A percentile compares a stretch with the other conserved stretches of the same genome.
Conservation (phyloP, 30 jellyfish, hydroid and myxozoan species). For the Cassiopea xamachana region DNA sequence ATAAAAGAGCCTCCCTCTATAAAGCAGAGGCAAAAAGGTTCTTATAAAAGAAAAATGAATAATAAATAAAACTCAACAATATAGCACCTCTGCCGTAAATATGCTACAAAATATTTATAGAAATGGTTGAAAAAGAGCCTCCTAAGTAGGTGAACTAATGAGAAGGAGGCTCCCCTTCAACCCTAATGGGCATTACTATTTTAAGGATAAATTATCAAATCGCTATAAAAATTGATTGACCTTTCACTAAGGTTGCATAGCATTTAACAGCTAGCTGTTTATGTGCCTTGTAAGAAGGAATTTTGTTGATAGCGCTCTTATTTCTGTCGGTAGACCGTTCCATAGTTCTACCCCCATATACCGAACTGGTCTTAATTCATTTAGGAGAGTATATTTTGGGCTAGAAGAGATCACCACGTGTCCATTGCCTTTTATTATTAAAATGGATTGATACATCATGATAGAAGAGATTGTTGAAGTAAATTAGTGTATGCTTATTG, state of each 20-base stretch:
- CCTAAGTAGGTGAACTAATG: neutral
- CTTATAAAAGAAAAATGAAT: too few species aligned
- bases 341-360: neutral
- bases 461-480: too few species aligned
- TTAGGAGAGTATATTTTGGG: neutral
- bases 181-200: neutral
- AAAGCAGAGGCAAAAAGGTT: too few species aligned
- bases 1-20: too few species aligned
- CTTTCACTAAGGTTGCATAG: neutral
- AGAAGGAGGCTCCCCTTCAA: neutral
- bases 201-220: neutral
- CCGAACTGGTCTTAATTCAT: neutral
- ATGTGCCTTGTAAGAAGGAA: neutral
- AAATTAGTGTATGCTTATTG: too few species aligned
- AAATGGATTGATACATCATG: too few species aligned
- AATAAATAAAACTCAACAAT: neutral
- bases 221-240: neutral
- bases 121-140: neutral
- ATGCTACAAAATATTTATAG: neutral
- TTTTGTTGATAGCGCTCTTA: neutral
- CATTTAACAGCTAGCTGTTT: neutral
- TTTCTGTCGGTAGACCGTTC: neutral
- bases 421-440: too few species aligned
- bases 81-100: neutral
- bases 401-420: too few species aligned